Percentiles rank a stretch among this genome's conserved stretches.
phyloP scores from a whole-genome alignment of 2,797 vertebrate species.

The Psittacula derbiana region DNA sequence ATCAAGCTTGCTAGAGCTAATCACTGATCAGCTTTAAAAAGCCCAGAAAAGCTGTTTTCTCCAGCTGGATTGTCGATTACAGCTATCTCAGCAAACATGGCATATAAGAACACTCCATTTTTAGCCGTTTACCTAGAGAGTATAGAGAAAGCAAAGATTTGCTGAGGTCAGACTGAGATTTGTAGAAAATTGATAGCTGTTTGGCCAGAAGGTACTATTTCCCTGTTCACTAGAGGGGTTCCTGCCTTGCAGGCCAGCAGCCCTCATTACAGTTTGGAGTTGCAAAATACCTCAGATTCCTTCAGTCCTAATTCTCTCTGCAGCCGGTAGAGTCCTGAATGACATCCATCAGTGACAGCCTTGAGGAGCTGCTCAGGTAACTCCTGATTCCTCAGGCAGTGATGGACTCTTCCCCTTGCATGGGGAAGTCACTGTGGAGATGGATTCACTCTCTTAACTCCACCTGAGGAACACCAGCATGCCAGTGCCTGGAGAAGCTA shows the following conservation, averaged over 20 bases:
- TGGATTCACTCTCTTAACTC: background rate
- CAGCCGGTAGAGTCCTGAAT: background rate
- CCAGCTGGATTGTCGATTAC: background rate
- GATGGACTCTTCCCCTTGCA: background rate
- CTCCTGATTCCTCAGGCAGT: background rate
- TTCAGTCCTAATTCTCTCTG: background rate
- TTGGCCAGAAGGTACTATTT: background rate
- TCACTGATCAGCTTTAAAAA: conserved; percentile 12
- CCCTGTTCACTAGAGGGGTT: background rate
- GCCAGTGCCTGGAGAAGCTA: background rate
- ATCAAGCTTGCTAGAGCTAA: background rate
- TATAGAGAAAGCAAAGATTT: background rate
- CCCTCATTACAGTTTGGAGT: background rate
- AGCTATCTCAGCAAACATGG: background rate
- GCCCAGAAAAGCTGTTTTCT: background rate
- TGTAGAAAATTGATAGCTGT: background rate
- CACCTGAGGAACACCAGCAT: background rate
- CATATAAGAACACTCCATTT: background rate
- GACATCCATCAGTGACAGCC: accelerated
- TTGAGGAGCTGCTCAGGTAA: background rate
- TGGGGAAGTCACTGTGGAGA: background rate
- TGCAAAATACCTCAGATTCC: background rate
- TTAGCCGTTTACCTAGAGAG: background rate
- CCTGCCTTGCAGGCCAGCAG: background rate
- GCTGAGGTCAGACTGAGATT: background rate